Percentiles rank a stretch among this genome's conserved stretches.
Evolutionary conservation across 2,888 invertebrate species (phyloP).

Genomic region (Elegia similella): DNA sequence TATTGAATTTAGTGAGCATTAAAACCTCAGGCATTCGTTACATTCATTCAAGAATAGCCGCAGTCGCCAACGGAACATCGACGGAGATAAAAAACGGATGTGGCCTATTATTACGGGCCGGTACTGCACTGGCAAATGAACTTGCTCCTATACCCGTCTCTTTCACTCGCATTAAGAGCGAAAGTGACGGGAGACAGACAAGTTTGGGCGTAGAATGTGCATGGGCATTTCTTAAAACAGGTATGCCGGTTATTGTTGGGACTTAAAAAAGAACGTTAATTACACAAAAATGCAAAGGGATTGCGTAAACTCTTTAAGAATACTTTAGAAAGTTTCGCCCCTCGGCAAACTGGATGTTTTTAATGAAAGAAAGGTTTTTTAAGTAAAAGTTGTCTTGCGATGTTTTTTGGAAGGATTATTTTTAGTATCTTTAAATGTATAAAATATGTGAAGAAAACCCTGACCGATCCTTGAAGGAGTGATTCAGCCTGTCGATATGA

Average conservation of each 20-base stretch:
- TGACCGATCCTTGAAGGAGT: too few species aligned
- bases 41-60: slow-evolving; percentile 7
- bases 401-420: too few species aligned
- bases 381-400: not conserved
- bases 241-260: slow-evolving; percentile 11
- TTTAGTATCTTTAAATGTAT: too few species aligned
- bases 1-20: too few species aligned
- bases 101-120: slow-evolving; percentile 17
- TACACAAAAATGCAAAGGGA: slow-evolving; percentile 11
- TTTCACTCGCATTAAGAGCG: not conserved
- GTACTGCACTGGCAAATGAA: slow-evolving; percentile 17
- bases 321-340: not conserved
- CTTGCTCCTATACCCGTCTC: slow-evolving; percentile 7
- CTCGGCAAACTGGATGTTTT: not conserved
- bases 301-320: slow-evolving; percentile 7
- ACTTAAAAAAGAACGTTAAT: slow-evolving; percentile 13
- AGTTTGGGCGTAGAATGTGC: slow-evolving; percentile 17
- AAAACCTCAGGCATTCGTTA: not conserved
- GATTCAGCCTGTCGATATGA: too few species aligned
- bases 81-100: slow-evolving; percentile 16
- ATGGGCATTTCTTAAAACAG: slow-evolving; percentile 8
- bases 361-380: not conserved
- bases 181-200: slow-evolving; percentile 6
- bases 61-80: slow-evolving; percentile 1
- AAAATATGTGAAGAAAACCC: too few species aligned